Evolutionary conservation across 2,797 vertebrate species (phyloP), one percentile per base, ranked within the genome.

Genomic region (Petrocephalus sullivani): DNA sequence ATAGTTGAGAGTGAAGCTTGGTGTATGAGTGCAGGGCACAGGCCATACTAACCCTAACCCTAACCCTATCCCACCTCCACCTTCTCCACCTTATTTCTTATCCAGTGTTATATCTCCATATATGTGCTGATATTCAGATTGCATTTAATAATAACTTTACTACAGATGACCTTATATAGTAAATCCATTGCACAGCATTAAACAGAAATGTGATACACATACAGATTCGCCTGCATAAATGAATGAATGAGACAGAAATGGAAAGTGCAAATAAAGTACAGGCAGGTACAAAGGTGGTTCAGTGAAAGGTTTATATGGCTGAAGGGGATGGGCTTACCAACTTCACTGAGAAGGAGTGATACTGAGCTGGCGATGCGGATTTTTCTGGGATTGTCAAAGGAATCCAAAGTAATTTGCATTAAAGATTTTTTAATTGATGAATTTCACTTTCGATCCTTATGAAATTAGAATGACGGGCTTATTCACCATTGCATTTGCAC

Each of bases 241-340:
- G 33, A 71, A 71, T 71, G 67, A 90, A 12, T 84, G 92, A 90
- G 8, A 23, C 81, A 91, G 92, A 93, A 93, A 93, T 92, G 94
- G 92, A 92, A 88, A 94, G 91, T 90, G 89, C 86, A 91, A 94
- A 95, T 94, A 94, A 95, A 94, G 92, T 90, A 94, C 89, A 23
- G 75, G 90, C 19, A 64, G 60, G 60, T 23, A n/a, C 19, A 64
- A 12, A 64, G 60, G 19, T 64, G 60, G 23, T 87, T 64, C 37
- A 61, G 85, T 9, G 16, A 10, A 12, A 14, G 41, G 41, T 6
- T 46, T 58, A 61, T 33, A 61, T 14, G 58, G 19, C 2, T 49
- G 21, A 41, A 49, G 58, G 33, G 37, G 14, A 46, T 56, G 4
- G 14, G 87, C 75, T 82, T 28, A 46, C 67, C 54, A 14, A 1